Base-by-base conservation (phyloP, 2,888 invertebrate species). In the Anaspis maculata region DNA sequence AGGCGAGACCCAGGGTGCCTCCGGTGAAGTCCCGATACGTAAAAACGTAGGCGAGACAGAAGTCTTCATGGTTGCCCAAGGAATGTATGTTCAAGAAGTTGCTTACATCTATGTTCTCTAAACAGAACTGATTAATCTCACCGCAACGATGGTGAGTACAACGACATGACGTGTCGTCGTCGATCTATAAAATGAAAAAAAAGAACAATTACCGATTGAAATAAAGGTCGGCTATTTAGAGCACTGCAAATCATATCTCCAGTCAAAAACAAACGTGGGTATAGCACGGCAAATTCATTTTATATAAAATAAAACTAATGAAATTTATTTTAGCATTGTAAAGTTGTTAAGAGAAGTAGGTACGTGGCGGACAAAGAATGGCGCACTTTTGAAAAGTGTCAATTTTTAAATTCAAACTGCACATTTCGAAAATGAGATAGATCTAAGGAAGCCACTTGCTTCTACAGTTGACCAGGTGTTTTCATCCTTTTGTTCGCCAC, bases 1-100 rank as follows among this genome's bases (percentile, higher is more conserved):
- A 99, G 3, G 98, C 98, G 27, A 99, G 71, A 13, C 98, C 98
- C 24, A 98, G 73, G 11, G 98, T 98, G 39, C 98, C 98, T 5
- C 95, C 95, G 12, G 92, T 92, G 63, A 98, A 98, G 67, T 98
- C 97, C 55, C 95, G 77, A 64, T 90, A 90, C 0, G 98, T 98
- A 69, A 99, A 96, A 41, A 98, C 92, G 64, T 97, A 99, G n/a
- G 98, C 97, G 43, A 99, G 76, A 62, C 98, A 99, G 70, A 97
- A 99, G 66, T 90, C 90, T 57, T 96, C 90, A 64, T 98, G 98
- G 70, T 98, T 92, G 35, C 88, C 86, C 44, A 96, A 73, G 7
- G 97, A 97, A 67, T 98, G 97, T 25, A 97, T 76, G 69, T 98
- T 98, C 37, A 98, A 74, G 69, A 96, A 98, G 70, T 98, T 98